A percentile compares a stretch with the other conserved stretches of the same genome.
Conservation (phyloP, 2,888 invertebrate genomes). For the Apomyelois bistriatella region DNA sequence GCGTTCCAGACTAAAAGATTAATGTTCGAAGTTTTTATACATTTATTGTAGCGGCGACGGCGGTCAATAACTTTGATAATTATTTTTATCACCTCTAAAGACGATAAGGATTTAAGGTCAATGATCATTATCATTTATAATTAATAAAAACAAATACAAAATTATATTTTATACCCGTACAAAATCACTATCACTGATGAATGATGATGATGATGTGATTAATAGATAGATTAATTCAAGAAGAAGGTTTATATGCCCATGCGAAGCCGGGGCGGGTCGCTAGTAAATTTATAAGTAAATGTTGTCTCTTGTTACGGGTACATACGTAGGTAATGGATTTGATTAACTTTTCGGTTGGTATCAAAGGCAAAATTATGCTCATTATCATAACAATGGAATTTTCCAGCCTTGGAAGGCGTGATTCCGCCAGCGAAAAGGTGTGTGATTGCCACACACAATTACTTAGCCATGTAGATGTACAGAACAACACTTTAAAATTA, state of each 20-base stretch:
- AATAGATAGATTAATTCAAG: too few relatives aligned
- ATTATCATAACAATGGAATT: slow-evolving; percentile 25
- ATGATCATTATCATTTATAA: not conserved
- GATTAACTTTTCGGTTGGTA: not conserved
- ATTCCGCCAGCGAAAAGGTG: slow-evolving; percentile 23
- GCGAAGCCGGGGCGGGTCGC: too few relatives aligned
- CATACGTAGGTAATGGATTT: too few relatives aligned
- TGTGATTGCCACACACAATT: slow-evolving; percentile 22
- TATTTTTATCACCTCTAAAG: not conserved
- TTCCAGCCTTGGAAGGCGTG: slow-evolving; percentile 30
- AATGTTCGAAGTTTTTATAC: not conserved
- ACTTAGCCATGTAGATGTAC: not conserved
- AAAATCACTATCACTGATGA: too few relatives aligned
- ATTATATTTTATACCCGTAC: too few relatives aligned
- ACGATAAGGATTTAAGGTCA: not conserved
- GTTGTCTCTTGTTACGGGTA: not conserved
- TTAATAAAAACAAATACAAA: too few relatives aligned
- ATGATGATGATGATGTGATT: too few relatives aligned
- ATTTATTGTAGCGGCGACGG: not conserved
- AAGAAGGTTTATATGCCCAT: too few relatives aligned
- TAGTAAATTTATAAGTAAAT: not conserved
- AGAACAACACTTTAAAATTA: too few relatives aligned
- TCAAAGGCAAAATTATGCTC: slow-evolving; percentile 6
- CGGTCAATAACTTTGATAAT: slow-evolving; percentile 4
- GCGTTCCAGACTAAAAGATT: not conserved